These are phyloP conservation scores for Stenichneumon culpator DNA, from an alignment of 2,888 invertebrate genomes.

Conservation along the genomic window DNA sequence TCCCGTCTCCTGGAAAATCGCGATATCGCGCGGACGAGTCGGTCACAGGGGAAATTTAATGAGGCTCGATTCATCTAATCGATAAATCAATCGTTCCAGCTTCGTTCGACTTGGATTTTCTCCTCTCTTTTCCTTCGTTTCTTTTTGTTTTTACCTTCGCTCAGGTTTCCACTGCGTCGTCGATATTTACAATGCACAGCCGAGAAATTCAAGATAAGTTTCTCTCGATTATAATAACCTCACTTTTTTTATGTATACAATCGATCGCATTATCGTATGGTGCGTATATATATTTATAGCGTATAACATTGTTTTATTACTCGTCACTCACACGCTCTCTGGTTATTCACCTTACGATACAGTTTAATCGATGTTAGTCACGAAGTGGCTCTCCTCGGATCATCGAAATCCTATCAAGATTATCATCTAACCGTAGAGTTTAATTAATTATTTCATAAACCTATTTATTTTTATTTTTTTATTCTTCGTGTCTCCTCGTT, in stretches of 20 bases:
- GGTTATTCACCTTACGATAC: constrained; percentile 42
- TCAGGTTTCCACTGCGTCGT: neutral
- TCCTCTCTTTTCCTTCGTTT: constrained; percentile 4
- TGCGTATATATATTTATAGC: constrained; percentile 43
- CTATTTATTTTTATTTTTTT: constrained; percentile 22
- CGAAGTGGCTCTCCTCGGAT: constrained; percentile 17
- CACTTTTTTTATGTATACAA: constrained; percentile 16
- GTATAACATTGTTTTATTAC: constrained; percentile 32
- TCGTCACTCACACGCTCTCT: constrained; percentile 28
- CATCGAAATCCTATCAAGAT: constrained; percentile 46
- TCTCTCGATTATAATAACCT: constrained; percentile 51
- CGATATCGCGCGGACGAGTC: constrained; percentile 16
- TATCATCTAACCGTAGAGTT: constrained; percentile 43
- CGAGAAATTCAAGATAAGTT: constrained; percentile 57
- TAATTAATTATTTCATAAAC: constrained; percentile 43
- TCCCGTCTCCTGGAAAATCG: neutral
- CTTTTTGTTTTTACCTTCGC: constrained; percentile 15
- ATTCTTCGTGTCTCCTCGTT: constrained; percentile 1
- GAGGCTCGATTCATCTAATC: constrained; percentile 34
- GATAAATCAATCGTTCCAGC: constrained; percentile 42
- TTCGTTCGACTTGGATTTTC: constrained; percentile 13
- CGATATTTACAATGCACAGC: constrained; percentile 68
- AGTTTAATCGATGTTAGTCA: constrained; percentile 57
- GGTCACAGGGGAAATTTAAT: constrained; percentile 35
- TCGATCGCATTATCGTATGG: constrained; percentile 27